Percentiles rank a stretch among this genome's conserved stretches.
phyloP scores from a whole-genome alignment of 2,113 vertebrate genomes.

The Oreocharis arfaki region DNA sequence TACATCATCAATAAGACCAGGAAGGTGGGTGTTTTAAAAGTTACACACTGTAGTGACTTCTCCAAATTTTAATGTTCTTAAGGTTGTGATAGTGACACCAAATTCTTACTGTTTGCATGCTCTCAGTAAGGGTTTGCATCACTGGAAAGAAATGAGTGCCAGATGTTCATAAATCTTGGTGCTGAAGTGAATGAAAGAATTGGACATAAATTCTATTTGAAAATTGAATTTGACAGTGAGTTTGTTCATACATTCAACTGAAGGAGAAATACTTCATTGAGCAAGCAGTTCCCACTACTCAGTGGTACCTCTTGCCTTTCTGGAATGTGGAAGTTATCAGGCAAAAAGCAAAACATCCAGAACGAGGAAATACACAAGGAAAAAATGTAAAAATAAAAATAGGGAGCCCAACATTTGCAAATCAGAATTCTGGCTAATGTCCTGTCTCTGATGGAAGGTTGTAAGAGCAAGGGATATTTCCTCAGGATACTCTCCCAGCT shows the following conservation, averaged over 20 bases:
- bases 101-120: not conserved
- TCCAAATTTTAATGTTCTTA: not conserved
- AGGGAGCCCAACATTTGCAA: not conserved
- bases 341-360: not conserved
- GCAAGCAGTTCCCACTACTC: not conserved
- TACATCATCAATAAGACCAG: conserved; percentile 79
- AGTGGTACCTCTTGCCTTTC: not conserved
- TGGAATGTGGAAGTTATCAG: not conserved
- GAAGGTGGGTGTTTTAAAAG: conserved; percentile 63
- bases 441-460: not conserved
- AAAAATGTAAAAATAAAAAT: not conserved
- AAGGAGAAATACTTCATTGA: not conserved
- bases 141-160: not conserved
- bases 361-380: not conserved
- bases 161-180: not conserved
- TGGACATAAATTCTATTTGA: not conserved
- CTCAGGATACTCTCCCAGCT: not conserved
- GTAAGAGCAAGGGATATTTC: not conserved
- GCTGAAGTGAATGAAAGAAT: not conserved
- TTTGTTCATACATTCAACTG: not conserved
- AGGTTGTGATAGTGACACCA: not conserved
- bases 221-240: not conserved
- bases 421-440: not conserved
- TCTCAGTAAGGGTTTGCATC: not conserved
- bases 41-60: not conserved